Conservation (phyloP, 2,797 vertebrate genomes). For the Cebuella pygmaea region DNA sequence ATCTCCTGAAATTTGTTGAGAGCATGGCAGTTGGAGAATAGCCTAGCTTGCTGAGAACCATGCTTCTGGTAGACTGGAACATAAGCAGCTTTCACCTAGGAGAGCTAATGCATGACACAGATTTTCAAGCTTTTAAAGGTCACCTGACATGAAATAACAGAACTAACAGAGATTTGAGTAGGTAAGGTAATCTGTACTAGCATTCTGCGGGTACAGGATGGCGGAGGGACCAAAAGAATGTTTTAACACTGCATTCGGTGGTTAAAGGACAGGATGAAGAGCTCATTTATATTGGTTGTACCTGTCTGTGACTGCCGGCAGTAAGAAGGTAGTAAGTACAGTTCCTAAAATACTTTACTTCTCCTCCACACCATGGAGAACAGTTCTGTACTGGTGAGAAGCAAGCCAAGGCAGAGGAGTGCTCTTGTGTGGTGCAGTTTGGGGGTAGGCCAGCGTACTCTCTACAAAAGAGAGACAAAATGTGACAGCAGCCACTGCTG, state of each 20-base stretch:
- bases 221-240: not conserved
- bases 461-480: not conserved
- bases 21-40: not conserved
- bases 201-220: not conserved
- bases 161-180: not conserved
- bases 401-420: not conserved
- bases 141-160: not conserved
- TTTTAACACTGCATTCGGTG: not conserved
- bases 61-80: not conserved
- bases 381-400: not conserved
- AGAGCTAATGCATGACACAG: not conserved
- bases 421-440: fast-evolving
- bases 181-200: not conserved
- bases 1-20: not conserved
- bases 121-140: constrained; percentile 37
- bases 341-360: not conserved
- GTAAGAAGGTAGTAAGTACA: not conserved
- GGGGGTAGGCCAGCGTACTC: not conserved
- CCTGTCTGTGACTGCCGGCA: not conserved
- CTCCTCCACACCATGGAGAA: fast-evolving
- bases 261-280: not conserved
- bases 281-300: not conserved
- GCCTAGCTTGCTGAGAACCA: not conserved
- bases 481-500: not conserved
- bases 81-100: not conserved